phyloP scores from a whole-genome alignment of 2,888 invertebrate species.

The Erebia aethiops region DNA sequence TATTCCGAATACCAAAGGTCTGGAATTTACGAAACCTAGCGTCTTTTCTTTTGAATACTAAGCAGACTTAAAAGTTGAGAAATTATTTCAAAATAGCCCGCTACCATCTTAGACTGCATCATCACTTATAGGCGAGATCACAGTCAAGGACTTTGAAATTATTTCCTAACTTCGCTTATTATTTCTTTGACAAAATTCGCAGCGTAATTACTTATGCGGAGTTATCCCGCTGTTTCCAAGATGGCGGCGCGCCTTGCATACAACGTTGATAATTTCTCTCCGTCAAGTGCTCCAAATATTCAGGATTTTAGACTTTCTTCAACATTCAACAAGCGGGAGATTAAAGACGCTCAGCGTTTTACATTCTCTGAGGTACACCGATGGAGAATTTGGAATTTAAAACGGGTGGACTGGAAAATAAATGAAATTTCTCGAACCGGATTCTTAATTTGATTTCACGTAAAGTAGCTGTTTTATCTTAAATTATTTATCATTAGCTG shows the following conservation, averaged over 20 bases:
- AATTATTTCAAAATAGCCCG: not conserved
- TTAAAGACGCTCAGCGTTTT: conserved; percentile 36
- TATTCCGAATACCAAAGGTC: conserved; percentile 21
- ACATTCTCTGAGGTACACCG: conserved; percentile 29
- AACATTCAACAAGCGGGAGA: conserved; percentile 33
- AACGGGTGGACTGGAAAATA: conserved; percentile 19
- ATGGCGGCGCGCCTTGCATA: conserved; percentile 30
- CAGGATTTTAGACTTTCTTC: conserved; percentile 32
- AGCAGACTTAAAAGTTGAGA: conserved; percentile 16
- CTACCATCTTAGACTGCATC: not conserved
- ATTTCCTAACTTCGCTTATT: not conserved
- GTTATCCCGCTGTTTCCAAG: conserved; percentile 30
- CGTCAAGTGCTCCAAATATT: conserved; percentile 29
- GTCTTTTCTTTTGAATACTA: conserved; percentile 26
- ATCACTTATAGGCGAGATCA: not conserved
- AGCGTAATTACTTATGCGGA: conserved; percentile 13
- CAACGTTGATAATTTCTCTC: conserved; percentile 34
- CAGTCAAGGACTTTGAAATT: not conserved
- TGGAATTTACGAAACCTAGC: conserved; percentile 24
- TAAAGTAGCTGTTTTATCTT: not conserved
- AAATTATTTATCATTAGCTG: no score
- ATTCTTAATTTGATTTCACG: not conserved
- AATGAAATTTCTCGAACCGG: conserved; percentile 10
- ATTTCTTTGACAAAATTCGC: conserved; percentile 14
- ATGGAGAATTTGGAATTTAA: conserved; percentile 22